phyloP scores from a whole-genome alignment of 2,113 vertebrate genomes.

The Oophaga pumilio region DNA sequence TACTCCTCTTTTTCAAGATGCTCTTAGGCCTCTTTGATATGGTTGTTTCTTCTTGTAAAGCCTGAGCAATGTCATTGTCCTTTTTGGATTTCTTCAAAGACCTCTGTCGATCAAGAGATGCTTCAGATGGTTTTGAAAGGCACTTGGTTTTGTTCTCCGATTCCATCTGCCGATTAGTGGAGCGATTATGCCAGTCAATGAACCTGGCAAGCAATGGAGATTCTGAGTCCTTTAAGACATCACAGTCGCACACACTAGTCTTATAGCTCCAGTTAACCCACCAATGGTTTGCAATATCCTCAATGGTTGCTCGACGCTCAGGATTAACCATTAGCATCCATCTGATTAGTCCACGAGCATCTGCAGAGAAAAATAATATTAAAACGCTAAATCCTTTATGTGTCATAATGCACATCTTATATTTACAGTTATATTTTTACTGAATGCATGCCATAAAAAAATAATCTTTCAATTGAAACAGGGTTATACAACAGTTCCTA shows the following conservation, averaged over 20 bases:
- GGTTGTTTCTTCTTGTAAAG: slow-evolving; percentile 71
- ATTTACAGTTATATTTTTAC: neutral
- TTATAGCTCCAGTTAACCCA: slow-evolving; percentile 99
- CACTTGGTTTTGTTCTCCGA: slow-evolving; percentile 74
- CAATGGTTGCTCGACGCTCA: slow-evolving; percentile 92
- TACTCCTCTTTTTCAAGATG: slow-evolving; percentile 90
- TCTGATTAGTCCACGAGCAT: slow-evolving; percentile 95
- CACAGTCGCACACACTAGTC: slow-evolving; percentile 94
- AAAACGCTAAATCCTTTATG: neutral
- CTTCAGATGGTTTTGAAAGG: slow-evolving; percentile 72
- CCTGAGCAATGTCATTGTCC: slow-evolving; percentile 84
- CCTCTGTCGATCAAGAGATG: slow-evolving; percentile 79
- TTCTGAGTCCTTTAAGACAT: slow-evolving; percentile 81
- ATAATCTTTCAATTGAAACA: neutral
- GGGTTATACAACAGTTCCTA: neutral
- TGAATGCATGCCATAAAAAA: neutral
- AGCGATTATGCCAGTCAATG: slow-evolving; percentile 93
- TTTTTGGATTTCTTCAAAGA: slow-evolving; percentile 93
- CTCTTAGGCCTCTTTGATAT: slow-evolving; percentile 93
- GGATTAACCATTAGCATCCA: slow-evolving; percentile 99
- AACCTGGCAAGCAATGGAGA: slow-evolving; percentile 91
- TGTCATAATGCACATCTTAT: neutral
- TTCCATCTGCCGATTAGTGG: slow-evolving; percentile 72
- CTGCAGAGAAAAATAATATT: slow-evolving; percentile 64
- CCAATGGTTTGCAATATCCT: slow-evolving; percentile 99